Evolutionary conservation across 2,888 invertebrate species (phyloP), one percentile per base, ranked within the genome.

Genomic region (Carabus problematicus): DNA sequence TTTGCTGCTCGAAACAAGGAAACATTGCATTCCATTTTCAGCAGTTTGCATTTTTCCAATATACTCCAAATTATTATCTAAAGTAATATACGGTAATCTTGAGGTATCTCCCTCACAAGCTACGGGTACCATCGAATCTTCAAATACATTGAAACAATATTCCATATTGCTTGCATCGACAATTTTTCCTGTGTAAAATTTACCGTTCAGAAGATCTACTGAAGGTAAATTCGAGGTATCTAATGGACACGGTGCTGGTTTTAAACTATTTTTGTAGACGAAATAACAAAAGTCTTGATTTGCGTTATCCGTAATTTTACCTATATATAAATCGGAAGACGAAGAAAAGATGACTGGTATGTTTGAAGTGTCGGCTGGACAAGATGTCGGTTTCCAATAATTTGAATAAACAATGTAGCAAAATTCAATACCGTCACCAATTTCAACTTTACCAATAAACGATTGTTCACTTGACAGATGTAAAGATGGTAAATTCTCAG

Each of bases 321-420:
- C 29, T 4, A 29, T 29, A 29, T 29, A 29, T 4, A 29, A 6
- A 29, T 4, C 11, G 12, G 55, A 40, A 39, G 29, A 29, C 29
- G 29, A 29, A 29, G 29, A 29, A 29, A 54, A 12, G 8, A 16
- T 18, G 54, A 18, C 8, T 1, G 54, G 54, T 16, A 54, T 3
- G 3, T 54, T 1, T 54, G 54, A 54, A 11, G 54, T 54, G 16
- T 54, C 54, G 11, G 11, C 18, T 8, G 54, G 54, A 8, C 54
- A 54, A 54, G 3, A 9, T 11, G 16, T 11, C 8, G n/a, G 54
- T 9, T 54, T 16, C 16, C n/a, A 54, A 11, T 2, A n/a, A 45
- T 45, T 7, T 45, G 2, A 4, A 12, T 45, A 12, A 6, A 12
- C 14, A 12, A 4, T 14, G 14, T 45, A 45, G 14, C 45, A 45